Percentiles rank a stretch among this genome's conserved stretches.
These are phyloP conservation scores for Gobionotothen gibberifrons DNA, from an alignment of 2,797 vertebrate genomes.

Conservation along the genomic window DNA sequence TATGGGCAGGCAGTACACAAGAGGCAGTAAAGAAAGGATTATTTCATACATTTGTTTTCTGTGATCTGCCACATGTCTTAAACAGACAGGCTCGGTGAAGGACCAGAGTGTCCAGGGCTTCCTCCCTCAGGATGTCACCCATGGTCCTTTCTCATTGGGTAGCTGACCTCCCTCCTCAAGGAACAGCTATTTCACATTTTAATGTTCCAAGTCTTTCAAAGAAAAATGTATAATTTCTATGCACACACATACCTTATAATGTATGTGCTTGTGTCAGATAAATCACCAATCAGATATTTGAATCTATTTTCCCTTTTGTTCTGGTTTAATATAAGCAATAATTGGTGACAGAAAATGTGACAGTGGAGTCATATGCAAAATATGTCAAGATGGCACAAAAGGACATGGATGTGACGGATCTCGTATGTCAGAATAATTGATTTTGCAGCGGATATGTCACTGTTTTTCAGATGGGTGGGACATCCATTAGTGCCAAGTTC, in stretches of 20 bases:
- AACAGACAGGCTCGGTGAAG: slow-evolving; percentile 51
- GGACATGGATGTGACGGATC: background rate
- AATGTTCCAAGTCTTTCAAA: slow-evolving; percentile 17
- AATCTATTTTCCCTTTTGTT: background rate
- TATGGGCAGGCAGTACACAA: slow-evolving; percentile 48
- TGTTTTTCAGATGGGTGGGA: slow-evolving; percentile 1
- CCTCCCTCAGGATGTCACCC: slow-evolving; percentile 48
- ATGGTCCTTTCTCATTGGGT: slow-evolving; percentile 42
- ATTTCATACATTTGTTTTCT: slow-evolving; percentile 44
- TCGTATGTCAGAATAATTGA: slow-evolving; percentile 35
- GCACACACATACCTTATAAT: no score
- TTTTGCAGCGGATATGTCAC: slow-evolving; percentile 20
- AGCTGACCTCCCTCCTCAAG: slow-evolving; percentile 31
- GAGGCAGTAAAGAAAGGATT: slow-evolving; percentile 48
- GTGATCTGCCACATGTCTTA: slow-evolving; percentile 58
- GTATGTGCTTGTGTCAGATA: background rate
- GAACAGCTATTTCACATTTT: slow-evolving; percentile 7
- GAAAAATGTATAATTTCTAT: slow-evolving; percentile 18
- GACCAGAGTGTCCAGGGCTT: slow-evolving; percentile 9
- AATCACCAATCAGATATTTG: slow-evolving; percentile 1
- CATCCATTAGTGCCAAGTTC: background rate
- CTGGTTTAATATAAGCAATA: background rate
- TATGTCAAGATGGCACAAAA: slow-evolving; percentile 16
- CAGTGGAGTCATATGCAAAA: slow-evolving; percentile 1
- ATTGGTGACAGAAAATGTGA: slow-evolving; percentile 17